Evolutionary conservation across 2,888 invertebrate genomes (phyloP).

Genomic region (Euplexia lucipara): DNA sequence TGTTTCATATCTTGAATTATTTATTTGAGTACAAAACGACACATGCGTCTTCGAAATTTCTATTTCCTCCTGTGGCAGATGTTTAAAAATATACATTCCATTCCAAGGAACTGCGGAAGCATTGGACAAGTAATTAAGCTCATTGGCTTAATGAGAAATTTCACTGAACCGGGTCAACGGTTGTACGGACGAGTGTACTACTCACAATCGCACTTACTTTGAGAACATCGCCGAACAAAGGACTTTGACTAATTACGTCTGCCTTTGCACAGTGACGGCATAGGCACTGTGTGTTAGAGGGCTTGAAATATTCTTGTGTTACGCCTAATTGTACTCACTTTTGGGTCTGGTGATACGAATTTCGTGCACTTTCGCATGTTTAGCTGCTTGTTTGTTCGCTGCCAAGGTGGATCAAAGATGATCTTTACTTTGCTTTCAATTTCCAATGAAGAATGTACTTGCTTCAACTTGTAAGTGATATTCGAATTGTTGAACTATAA

Average conservation of each 20-base stretch:
- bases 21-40: constrained; percentile 8
- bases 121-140: constrained; percentile 73
- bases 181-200: constrained; percentile 42
- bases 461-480: too few relatives aligned
- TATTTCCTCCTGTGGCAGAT: constrained; percentile 15
- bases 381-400: not conserved
- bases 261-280: constrained; percentile 57
- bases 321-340: constrained; percentile 26
- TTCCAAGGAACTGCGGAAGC: constrained; percentile 55
- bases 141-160: constrained; percentile 77
- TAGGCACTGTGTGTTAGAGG: constrained; percentile 52
- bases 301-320: constrained; percentile 58
- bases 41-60: constrained; percentile 15
- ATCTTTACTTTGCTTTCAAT: not conserved
- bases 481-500: not conserved
- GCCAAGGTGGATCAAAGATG: not conserved
- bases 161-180: constrained; percentile 72
- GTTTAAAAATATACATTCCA: constrained; percentile 37
- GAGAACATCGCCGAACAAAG: constrained; percentile 67
- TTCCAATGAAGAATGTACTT: not conserved
- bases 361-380: constrained; percentile 25
- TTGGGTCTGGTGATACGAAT: constrained; percentile 17
- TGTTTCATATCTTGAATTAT: constrained; percentile 21
- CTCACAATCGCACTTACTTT: constrained; percentile 58
- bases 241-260: constrained; percentile 70